Conservation (phyloP, 2,888 invertebrate genomes). For the Teinopalpus imperialis region DNA sequence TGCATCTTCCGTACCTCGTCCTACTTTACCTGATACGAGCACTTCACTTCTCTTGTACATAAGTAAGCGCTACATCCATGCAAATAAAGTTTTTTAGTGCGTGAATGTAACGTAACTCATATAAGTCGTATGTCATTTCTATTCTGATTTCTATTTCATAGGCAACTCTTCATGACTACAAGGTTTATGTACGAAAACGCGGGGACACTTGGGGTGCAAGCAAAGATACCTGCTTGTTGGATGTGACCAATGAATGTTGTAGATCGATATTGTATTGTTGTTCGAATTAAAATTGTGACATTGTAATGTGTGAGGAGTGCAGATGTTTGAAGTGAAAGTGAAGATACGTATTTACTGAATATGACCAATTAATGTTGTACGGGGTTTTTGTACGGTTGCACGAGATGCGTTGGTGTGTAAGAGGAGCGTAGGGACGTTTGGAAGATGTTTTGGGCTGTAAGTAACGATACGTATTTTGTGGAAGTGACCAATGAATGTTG, state of each 20-base stretch:
- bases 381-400: slow-evolving; percentile 16
- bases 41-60: slow-evolving; percentile 48
- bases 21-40: slow-evolving; percentile 59
- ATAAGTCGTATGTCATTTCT: slow-evolving; percentile 42
- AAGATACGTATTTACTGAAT: slow-evolving; percentile 20
- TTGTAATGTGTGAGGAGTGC: too few relatives aligned
- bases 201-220: too few relatives aligned
- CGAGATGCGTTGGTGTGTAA: slow-evolving; percentile 36
- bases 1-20: slow-evolving; percentile 72
- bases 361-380: neutral
- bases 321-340: neutral
- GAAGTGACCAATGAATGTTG: slow-evolving; percentile 1
- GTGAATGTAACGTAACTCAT: slow-evolving; percentile 37
- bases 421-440: slow-evolving; percentile 27
- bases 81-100: neutral
- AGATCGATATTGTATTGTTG: too few relatives aligned
- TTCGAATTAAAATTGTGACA: too few relatives aligned
- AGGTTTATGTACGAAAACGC: too few relatives aligned
- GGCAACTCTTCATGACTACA: slow-evolving; percentile 40
- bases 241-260: too few relatives aligned
- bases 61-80: slow-evolving; percentile 11
- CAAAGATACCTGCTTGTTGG: too few relatives aligned
- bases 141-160: slow-evolving; percentile 40
- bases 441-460: neutral
- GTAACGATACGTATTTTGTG: slow-evolving; percentile 18